Evolutionary conservation across 92 coral and sea anemone genomes (phyloP).

Genomic region (Montipora capitata): DNA sequence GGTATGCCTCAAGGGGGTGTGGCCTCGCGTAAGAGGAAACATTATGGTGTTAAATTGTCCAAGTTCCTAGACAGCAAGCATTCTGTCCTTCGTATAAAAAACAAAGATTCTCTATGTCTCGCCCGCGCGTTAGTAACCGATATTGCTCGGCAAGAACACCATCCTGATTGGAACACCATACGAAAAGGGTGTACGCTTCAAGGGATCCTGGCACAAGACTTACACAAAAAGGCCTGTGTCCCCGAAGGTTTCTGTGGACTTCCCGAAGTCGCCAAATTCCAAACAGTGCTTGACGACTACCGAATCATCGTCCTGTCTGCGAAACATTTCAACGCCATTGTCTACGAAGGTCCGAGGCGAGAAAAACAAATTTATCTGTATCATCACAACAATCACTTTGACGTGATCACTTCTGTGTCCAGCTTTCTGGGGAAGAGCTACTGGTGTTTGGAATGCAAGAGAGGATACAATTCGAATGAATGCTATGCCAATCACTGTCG

Average conservation of each 20-base stretch:
- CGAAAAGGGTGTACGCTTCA: too few relatives aligned
- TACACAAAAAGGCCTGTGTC: conserved; percentile 10
- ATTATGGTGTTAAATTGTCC: not conserved
- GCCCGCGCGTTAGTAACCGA: conserved; percentile 63
- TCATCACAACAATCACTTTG: conserved; percentile 59
- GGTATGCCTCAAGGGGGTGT: not conserved
- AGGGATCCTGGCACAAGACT: too few relatives aligned
- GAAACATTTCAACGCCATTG: too few relatives aligned
- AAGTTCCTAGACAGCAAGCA: not conserved
- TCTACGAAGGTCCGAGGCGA: not conserved
- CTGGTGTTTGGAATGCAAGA: conserved; percentile 62
- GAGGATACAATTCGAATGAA: conserved; percentile 47
- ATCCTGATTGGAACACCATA: conserved; percentile 27
- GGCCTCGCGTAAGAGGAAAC: too few relatives aligned
- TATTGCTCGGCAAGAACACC: conserved; percentile 35
- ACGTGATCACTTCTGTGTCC: conserved; percentile 64
- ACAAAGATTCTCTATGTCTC: conserved; percentile 48
- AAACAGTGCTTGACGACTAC: not conserved
- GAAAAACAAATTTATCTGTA: not conserved
- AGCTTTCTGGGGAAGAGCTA: conserved; percentile 56
- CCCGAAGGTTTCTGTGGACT: conserved; percentile 16
- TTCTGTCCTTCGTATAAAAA: conserved; percentile 41
- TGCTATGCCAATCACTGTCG: not conserved
- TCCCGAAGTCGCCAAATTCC: not conserved
- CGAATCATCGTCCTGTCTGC: too few relatives aligned